These are phyloP conservation scores for Crematogaster levior DNA, from an alignment of 2,888 invertebrate genomes.

Conservation along the genomic window DNA sequence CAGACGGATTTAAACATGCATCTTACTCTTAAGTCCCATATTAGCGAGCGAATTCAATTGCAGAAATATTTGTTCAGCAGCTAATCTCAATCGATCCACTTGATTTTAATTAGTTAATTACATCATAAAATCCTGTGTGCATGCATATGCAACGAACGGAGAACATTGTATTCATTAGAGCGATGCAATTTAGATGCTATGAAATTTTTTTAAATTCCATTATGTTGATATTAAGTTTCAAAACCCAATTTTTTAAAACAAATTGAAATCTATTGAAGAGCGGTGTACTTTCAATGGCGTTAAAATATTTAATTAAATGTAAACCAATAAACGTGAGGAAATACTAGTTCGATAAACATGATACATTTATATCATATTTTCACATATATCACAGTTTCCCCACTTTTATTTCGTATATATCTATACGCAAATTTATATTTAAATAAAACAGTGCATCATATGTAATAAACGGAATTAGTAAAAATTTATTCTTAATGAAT, in stretches of 20 bases:
- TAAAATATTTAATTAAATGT: not conserved
- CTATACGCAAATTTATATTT: not conserved
- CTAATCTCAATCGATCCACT: slow-evolving; percentile 19
- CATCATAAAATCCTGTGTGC: not conserved
- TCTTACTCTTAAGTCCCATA: not conserved
- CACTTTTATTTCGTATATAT: not conserved
- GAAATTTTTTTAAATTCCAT: not conserved
- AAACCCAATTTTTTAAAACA: not conserved
- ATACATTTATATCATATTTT: not conserved
- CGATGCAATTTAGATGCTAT: not conserved
- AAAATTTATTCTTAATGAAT: not conserved
- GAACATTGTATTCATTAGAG: slow-evolving; percentile 8
- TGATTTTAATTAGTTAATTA: not conserved
- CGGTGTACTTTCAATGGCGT: not conserved
- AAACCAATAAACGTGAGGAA: not conserved
- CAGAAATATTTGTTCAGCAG: not conserved
- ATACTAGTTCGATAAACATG: not conserved
- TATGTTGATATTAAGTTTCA: not conserved
- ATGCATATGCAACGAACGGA: not conserved
- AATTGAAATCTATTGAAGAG: not conserved
- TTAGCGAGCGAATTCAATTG: slow-evolving; percentile 18
- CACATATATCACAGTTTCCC: not conserved
- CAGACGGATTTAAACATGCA: not conserved
- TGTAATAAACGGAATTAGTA: not conserved
- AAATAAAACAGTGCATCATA: not conserved